phyloP scores from a whole-genome alignment of 2,888 invertebrate genomes.

The Sialis lutaria region DNA sequence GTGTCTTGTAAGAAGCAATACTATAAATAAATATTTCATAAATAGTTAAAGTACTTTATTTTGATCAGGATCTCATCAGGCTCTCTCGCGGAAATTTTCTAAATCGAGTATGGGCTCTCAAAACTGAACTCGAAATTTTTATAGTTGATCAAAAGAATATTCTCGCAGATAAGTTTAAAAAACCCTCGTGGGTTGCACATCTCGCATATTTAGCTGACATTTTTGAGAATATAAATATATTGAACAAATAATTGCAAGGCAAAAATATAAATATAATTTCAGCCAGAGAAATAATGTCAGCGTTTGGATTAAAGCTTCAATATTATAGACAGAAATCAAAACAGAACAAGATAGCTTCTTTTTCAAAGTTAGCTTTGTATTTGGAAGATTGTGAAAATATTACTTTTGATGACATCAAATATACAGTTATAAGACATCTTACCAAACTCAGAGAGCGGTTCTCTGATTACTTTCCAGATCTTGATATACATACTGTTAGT shows the following conservation, averaged over 20 bases:
- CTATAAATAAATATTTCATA: too few species aligned
- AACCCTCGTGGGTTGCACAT: conserved; percentile 12
- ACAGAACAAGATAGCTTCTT: conserved; percentile 12
- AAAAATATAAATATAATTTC: conserved; percentile 11
- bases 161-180: conserved; percentile 12
- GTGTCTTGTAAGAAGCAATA: too few species aligned
- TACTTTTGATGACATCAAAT: conserved; percentile 12
- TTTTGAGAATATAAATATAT: conserved; percentile 13
- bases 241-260: conserved; percentile 12
- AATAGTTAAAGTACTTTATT: too few species aligned
- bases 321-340: conserved; percentile 12
- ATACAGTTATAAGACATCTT: conserved; percentile 12
- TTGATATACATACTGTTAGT: conserved; percentile 11
- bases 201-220: conserved; percentile 12
- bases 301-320: conserved; percentile 12
- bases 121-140: too few species aligned
- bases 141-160: conserved; percentile 11
- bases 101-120: too few species aligned
- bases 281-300: conserved; percentile 11
- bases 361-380: conserved; percentile 12
- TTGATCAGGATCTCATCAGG: too few species aligned
- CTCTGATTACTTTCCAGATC: conserved; percentile 13
- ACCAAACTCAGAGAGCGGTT: conserved; percentile 13
- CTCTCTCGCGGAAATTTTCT: too few species aligned
- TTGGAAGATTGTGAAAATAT: conserved; percentile 11